Evolutionary conservation across 2,888 invertebrate species (phyloP).

Genomic region (Antheraea assamensis): DNA sequence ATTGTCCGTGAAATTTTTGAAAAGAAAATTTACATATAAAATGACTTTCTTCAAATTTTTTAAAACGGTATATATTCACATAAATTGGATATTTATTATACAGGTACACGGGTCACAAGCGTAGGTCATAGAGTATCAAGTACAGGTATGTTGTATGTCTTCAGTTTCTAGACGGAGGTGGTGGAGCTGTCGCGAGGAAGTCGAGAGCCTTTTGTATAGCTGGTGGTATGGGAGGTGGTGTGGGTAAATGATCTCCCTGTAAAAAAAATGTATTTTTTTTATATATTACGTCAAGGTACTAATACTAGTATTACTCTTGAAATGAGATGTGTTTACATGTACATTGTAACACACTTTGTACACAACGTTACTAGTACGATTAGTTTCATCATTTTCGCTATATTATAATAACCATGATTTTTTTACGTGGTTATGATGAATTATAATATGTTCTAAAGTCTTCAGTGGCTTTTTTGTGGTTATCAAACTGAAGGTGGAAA

Average conservation of each 20-base stretch:
- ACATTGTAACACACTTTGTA: neutral
- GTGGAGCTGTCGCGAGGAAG: constrained; percentile 85
- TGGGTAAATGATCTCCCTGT: constrained; percentile 88
- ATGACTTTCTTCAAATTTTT: constrained; percentile 31
- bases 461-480: neutral
- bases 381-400: neutral
- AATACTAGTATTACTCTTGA: neutral
- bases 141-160: constrained; percentile 17
- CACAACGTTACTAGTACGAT: neutral
- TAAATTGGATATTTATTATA: constrained; percentile 26
- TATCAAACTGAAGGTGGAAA: neutral
- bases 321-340: no score
- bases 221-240: constrained; percentile 89
- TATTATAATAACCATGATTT: no score
- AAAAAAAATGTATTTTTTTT: constrained; percentile 38
- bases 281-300: neutral
- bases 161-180: constrained; percentile 66
- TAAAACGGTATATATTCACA: constrained; percentile 44
- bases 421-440: no score
- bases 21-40: neutral
- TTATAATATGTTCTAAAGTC: no score
- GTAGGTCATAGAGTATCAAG: constrained; percentile 32
- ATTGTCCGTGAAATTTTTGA: constrained; percentile 27
- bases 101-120: constrained; percentile 38
- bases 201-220: constrained; percentile 89